phyloP scores from a whole-genome alignment of 2,113 vertebrate species.

The Tetrao urogallus region DNA sequence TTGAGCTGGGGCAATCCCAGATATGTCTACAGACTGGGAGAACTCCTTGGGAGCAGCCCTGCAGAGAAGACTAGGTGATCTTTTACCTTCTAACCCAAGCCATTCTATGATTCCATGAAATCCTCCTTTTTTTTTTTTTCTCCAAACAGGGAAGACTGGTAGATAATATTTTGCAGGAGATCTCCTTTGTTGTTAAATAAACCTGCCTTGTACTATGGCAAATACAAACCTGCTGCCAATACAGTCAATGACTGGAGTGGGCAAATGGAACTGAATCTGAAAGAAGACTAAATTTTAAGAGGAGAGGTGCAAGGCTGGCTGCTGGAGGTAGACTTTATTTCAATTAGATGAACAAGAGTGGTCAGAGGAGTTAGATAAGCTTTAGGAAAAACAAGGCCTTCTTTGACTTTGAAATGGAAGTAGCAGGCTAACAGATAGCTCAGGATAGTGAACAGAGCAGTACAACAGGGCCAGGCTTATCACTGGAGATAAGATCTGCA shows the following conservation, averaged over 20 bases:
- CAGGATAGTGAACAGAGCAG: neutral
- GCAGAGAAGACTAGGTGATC: too few species aligned
- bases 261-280: neutral
- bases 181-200: neutral
- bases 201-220: neutral
- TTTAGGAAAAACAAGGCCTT: slow-evolving; percentile 38
- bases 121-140: too few species aligned
- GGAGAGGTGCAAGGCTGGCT: neutral
- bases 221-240: neutral
- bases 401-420: slow-evolving; percentile 57
- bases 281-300: neutral
- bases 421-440: slow-evolving; percentile 41
- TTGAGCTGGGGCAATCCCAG: too few species aligned
- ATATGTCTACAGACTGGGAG: too few species aligned
- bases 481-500: slow-evolving; percentile 50
- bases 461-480: slow-evolving; percentile 5
- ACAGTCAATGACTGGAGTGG: neutral
- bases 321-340: neutral
- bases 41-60: too few species aligned
- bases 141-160: neutral
- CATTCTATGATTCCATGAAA: too few species aligned
- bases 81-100: too few species aligned
- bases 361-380: slow-evolving; percentile 37
- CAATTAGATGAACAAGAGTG: slow-evolving; percentile 11
- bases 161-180: neutral